Evolutionary conservation across 2,888 invertebrate species (phyloP).

Genomic region (Spisula subtruncata): DNA sequence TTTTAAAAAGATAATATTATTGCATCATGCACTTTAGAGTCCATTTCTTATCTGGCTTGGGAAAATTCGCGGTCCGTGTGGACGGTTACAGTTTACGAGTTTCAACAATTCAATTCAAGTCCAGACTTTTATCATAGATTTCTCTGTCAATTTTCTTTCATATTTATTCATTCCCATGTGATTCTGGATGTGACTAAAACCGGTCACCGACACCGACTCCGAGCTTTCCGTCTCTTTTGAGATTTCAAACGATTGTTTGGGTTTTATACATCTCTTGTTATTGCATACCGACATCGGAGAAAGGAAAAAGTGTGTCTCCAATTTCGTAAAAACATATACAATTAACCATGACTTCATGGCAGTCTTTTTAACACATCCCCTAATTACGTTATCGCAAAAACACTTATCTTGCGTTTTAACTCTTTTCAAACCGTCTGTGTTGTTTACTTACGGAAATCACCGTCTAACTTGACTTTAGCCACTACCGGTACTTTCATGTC

Average conservation of each 20-base stretch:
- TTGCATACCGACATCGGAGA: not conserved
- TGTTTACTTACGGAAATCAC: constrained; percentile 26
- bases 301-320: not conserved
- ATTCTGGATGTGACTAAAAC: not conserved
- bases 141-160: constrained; percentile 3
- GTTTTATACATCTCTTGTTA: not conserved
- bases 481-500: constrained; percentile 24
- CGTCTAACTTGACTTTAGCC: constrained; percentile 32
- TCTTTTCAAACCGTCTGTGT: constrained; percentile 21
- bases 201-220: not conserved
- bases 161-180: not conserved
- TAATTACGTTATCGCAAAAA: constrained; percentile 28
- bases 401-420: constrained; percentile 31
- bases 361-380: constrained; percentile 29
- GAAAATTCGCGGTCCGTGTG: not conserved
- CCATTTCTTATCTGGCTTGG: not conserved
- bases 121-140: not conserved
- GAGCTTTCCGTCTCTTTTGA: not conserved
- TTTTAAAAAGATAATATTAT: constrained; percentile 14
- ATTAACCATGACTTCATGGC: constrained; percentile 25
- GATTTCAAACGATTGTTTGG: constrained; percentile 4
- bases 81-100: not conserved
- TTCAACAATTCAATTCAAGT: not conserved
- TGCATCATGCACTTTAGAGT: not conserved
- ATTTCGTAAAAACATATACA: constrained; percentile 3